A percentile compares a stretch with the other conserved stretches of the same genome.
These are phyloP conservation scores for Ypsolopha scabrella DNA, from an alignment of 2,888 invertebrate genomes.

Conservation along the genomic window DNA sequence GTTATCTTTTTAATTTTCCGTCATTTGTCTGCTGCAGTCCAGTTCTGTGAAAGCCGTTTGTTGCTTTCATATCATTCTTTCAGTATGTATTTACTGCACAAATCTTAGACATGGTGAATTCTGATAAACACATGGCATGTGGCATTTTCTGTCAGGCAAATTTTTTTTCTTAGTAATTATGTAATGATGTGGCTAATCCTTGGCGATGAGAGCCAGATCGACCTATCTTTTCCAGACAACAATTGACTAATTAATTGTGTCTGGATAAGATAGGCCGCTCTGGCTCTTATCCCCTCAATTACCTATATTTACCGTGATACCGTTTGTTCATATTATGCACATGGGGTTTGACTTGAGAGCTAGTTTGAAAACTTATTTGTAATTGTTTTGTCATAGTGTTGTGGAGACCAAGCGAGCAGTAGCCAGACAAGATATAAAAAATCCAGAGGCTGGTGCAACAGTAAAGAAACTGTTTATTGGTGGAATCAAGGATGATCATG, in stretches of 20 bases:
- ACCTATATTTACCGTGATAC: too few species aligned
- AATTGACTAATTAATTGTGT: too few species aligned
- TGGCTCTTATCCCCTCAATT: too few species aligned
- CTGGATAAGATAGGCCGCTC: too few species aligned
- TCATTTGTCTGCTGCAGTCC: conserved; percentile 36
- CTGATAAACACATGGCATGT: conserved; percentile 33
- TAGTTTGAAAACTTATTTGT: not conserved
- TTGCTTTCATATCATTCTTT: conserved; percentile 58
- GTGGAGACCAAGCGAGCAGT: conserved; percentile 98
- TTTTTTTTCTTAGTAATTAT: too few species aligned
- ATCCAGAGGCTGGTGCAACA: conserved; percentile 93
- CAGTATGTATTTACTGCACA: conserved; percentile 58
- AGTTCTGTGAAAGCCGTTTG: conserved; percentile 45
- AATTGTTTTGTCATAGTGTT: conserved; percentile 61
- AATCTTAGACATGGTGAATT: conserved; percentile 55
- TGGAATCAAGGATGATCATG: conserved; percentile 93
- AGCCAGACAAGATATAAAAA: conserved; percentile 91
- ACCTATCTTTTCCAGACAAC: too few species aligned
- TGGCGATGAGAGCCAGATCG: too few species aligned
- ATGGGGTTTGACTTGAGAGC: too few species aligned
- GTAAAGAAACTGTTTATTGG: conserved; percentile 97
- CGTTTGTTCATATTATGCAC: too few species aligned
- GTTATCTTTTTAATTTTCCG: not conserved
- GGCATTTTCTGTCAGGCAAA: conserved; percentile 63
- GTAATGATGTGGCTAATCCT: too few species aligned